Evolutionary conservation across 2,797 vertebrate genomes (phyloP).

Genomic region (Oryzias dopingdopingensis): DNA sequence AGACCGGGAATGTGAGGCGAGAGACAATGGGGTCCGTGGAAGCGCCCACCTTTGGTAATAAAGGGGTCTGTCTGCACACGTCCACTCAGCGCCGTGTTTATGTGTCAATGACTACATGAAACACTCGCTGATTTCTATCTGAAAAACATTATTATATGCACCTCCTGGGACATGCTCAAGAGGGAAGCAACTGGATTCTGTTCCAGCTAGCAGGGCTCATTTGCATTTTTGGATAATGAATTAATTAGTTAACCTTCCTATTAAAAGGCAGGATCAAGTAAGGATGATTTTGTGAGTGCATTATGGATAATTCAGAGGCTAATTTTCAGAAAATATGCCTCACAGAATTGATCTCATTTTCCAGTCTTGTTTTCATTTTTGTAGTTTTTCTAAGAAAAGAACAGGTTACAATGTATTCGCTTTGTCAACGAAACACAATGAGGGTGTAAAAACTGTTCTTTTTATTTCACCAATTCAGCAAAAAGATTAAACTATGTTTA

Average conservation of each 20-base stretch:
- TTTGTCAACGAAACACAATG: background rate
- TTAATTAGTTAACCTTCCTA: slow-evolving; percentile 77
- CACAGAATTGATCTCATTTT: background rate
- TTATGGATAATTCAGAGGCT: slow-evolving; percentile 55
- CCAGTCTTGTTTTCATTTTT: slow-evolving; percentile 24
- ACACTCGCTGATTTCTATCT: slow-evolving; percentile 14
- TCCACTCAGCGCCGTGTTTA: background rate
- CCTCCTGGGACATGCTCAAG: slow-evolving; percentile 34
- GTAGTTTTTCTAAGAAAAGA: slow-evolving; percentile 22
- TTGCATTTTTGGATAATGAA: slow-evolving; percentile 80
- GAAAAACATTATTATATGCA: slow-evolving; percentile 29
- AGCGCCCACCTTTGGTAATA: slow-evolving; percentile 28
- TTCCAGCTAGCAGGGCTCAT: slow-evolving; percentile 61
- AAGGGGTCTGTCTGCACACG: slow-evolving; percentile 1
- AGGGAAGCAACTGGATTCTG: slow-evolving; percentile 42
- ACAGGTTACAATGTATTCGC: slow-evolving; percentile 7
- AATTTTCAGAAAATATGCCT: slow-evolving; percentile 37
- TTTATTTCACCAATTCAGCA: too few species aligned
- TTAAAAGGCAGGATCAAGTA: slow-evolving; percentile 64
- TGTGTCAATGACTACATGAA: slow-evolving; percentile 1
- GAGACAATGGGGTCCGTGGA: slow-evolving; percentile 49
- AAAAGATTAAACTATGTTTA: too few species aligned
- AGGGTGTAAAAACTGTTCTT: too few species aligned
- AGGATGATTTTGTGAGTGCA: slow-evolving; percentile 60
- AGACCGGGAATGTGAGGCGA: slow-evolving; percentile 67